Percentiles rank a stretch among this genome's conserved stretches.
phyloP scores from a whole-genome alignment of 1,140 invertebrate genomes.

The Drosophila simulans region DNA sequence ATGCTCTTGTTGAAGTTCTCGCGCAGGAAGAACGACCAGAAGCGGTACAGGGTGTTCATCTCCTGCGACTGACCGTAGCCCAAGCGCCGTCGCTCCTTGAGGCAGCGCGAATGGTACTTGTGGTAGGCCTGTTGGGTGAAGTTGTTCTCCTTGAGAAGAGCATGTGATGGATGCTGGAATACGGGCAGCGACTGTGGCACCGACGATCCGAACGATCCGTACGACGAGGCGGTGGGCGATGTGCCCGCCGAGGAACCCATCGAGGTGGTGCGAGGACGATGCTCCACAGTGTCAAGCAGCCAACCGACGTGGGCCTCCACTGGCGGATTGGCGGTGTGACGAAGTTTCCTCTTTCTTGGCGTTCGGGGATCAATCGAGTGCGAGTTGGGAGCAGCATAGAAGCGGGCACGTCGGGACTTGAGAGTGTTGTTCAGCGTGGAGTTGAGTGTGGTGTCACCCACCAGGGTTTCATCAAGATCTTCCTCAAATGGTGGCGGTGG shows the following conservation, averaged over 20 bases:
- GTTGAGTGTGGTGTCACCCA: conserved; percentile 72
- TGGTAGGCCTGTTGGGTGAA: conserved; percentile 99
- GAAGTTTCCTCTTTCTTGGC: conserved; percentile 94
- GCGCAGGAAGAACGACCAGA: conserved; percentile 99
- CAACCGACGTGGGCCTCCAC: conserved; percentile 98
- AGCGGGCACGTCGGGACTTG: conserved; percentile 87
- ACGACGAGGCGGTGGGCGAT: conserved; percentile 90
- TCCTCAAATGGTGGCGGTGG: conserved; percentile 89
- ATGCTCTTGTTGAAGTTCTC: conserved; percentile 99
- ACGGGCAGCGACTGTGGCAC: conserved; percentile 92
- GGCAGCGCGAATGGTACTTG: conserved; percentile 96
- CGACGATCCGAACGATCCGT: conserved; percentile 91
- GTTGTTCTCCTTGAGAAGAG: conserved; percentile 97
- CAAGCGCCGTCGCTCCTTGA: conserved; percentile 96
- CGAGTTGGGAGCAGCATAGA: conserved; percentile 97
- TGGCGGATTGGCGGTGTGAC: conserved; percentile 96
- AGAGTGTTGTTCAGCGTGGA: conserved; percentile 63
- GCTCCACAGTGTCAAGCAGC: conserved; percentile 96
- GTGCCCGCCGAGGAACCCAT: conserved; percentile 90
- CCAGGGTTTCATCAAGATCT: conserved; percentile 61
- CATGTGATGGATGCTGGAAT: conserved; percentile 98
- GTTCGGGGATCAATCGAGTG: conserved; percentile 88
- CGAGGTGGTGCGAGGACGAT: conserved; percentile 91
- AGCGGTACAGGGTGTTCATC: conserved; percentile 98
- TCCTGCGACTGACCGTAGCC: conserved; percentile 97